These are phyloP conservation scores for Heteractis magnifica DNA, from an alignment of 92 coral and sea anemone genomes.

Conservation along the genomic window DNA sequence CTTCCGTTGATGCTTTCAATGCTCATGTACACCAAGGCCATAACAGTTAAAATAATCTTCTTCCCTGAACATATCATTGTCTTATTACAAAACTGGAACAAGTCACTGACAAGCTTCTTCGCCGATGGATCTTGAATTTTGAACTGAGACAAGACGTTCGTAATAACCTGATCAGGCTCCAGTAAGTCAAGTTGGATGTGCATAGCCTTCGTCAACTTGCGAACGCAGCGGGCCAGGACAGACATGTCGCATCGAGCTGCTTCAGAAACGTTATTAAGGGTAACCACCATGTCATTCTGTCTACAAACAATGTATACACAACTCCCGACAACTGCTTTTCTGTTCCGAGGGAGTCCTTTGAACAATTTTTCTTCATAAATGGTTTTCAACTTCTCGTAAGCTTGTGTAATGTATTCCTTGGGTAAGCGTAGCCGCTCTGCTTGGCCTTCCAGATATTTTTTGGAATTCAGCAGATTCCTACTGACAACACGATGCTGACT, in stretches of 20 bases:
- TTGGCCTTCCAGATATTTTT: conserved; percentile 9
- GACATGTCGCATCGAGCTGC: conserved; percentile 46
- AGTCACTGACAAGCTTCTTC: conserved; percentile 39
- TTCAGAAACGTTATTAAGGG: conserved; percentile 53
- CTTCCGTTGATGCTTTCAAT: conserved; percentile 27
- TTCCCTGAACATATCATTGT: neutral
- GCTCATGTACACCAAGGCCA: conserved; percentile 33
- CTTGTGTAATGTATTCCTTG: conserved; percentile 12
- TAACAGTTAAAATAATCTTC: neutral
- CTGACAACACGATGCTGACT: neutral
- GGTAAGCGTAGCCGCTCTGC: conserved; percentile 14
- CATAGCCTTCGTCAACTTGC: conserved; percentile 21
- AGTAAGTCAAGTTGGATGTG: conserved; percentile 34
- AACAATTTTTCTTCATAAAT: neutral
- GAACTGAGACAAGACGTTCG: conserved; percentile 48
- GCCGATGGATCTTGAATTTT: conserved; percentile 39
- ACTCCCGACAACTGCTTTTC: conserved; percentile 33
- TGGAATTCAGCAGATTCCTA: neutral
- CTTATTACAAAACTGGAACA: conserved; percentile 41
- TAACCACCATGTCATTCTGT: conserved; percentile 47
- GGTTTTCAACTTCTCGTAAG: conserved; percentile 6
- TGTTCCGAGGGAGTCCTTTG: conserved; percentile 2
- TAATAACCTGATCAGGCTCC: conserved; percentile 30
- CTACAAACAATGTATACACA: conserved; percentile 66
- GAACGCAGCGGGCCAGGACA: conserved; percentile 39